Evolutionary conservation across 2,888 invertebrate genomes (phyloP), one percentile per base, ranked within the genome.

Genomic region (Apamea crenata): DNA sequence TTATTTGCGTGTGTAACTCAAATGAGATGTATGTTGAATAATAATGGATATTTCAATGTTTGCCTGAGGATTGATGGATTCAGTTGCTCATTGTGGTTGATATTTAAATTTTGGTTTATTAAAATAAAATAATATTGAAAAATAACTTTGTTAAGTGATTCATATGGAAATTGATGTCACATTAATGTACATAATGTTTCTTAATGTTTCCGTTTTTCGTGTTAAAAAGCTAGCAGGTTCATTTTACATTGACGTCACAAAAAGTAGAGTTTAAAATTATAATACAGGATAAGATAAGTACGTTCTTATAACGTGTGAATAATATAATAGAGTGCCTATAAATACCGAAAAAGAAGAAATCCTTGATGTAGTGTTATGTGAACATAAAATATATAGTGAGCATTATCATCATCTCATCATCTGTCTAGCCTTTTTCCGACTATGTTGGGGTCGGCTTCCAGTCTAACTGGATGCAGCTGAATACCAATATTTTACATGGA

Each of bases 1-100:
- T 81, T 59, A 86, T 80, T 77, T 86, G 40, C 69, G 69, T 74
- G 36, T 79, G 47, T 61, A 53, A 47, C 53, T 71, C 18, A 53
- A 76, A 67, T 78, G 25, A 77, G 61, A 61, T 50, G 29, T 66
- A 29, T 76, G 61, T 53, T 67, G 8, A 71, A 69, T 71, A 63
- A 65, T 61, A 72, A 75, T 61, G 1, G 4, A 69, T 72, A 53
- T 71, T 73, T 75, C 40, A 70, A 66, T 63, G 71, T 70, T n/a
- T 18, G 61, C 3, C 2, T 25, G 16, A 66, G 25, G 25, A 83
- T 69, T 69, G 6, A 81, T 81, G 47, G 16, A 50, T 70, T 25
- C 1, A 36, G 50, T 50, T 72, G 8, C 25, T 36, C 32, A n/a
- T 50, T 59, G 8, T 18, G 7, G 53, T 50, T 56, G 25, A 56